phyloP scores from a whole-genome alignment of 2,797 vertebrate genomes.

The Clarias fuscus region DNA sequence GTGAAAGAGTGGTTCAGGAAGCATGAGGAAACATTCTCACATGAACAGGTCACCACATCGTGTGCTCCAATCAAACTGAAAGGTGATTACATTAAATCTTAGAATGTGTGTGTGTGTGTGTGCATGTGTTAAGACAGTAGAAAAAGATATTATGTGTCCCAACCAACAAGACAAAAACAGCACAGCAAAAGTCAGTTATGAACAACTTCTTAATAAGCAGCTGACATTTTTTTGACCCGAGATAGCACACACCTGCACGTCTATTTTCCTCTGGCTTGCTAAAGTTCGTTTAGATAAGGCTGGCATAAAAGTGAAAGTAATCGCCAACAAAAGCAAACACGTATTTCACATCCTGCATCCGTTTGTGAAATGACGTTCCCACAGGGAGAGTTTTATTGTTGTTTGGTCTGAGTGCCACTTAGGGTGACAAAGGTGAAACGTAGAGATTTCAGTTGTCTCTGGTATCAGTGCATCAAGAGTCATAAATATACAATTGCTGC shows the following conservation, averaged over 20 bases:
- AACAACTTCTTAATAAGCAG: not conserved
- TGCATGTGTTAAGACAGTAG: too few relatives aligned
- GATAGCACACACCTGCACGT: not conserved
- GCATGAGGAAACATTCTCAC: too few relatives aligned
- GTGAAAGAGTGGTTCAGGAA: too few relatives aligned
- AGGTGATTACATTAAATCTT: too few relatives aligned
- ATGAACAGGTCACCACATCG: too few relatives aligned
- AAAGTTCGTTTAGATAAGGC: not conserved
- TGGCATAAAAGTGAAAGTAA: not conserved
- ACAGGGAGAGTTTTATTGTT: not conserved
- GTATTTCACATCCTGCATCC: not conserved
- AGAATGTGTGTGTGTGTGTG: too few relatives aligned
- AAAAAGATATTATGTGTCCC: not conserved
- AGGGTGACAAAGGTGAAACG: not conserved
- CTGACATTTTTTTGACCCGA: not conserved
- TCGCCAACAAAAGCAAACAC: not conserved
- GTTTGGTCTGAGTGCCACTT: not conserved
- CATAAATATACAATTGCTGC: not conserved
- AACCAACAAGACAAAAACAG: not conserved
- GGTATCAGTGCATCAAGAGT: not conserved
- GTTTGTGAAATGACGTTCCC: not conserved
- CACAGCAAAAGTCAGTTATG: not conserved
- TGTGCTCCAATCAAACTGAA: too few relatives aligned
- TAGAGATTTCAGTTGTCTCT: not conserved
- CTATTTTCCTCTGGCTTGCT: not conserved